phyloP scores from a whole-genome alignment of 2,797 vertebrate species.

The Babyrousa celebensis region DNA sequence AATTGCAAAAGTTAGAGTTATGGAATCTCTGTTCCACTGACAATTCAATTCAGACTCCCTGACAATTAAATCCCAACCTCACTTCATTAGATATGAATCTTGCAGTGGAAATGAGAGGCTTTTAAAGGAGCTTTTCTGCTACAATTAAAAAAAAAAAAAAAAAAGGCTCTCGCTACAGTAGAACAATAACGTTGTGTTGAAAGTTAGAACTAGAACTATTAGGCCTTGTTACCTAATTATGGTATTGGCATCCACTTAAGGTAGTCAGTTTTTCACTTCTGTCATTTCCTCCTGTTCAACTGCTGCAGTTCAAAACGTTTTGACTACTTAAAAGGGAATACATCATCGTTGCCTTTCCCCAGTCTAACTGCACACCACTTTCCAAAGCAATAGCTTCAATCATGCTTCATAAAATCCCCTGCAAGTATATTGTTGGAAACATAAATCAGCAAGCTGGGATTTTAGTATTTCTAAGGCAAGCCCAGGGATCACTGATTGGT shows the following conservation, averaged over 20 bases:
- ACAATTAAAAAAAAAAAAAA: conserved; percentile 30
- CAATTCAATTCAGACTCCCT: conserved; percentile 65
- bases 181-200: conserved; percentile 77
- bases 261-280: conserved; percentile 74
- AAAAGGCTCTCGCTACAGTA: conserved; percentile 64
- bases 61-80: conserved; percentile 74
- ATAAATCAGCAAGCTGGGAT: conserved; percentile 79
- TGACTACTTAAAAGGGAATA: conserved; percentile 87
- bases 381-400: conserved; percentile 86
- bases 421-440: conserved; percentile 83
- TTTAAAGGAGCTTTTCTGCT: conserved; percentile 65
- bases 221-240: conserved; percentile 87
- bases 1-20: conserved; percentile 47
- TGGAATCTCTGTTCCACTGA: not conserved
- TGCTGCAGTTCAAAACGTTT: conserved; percentile 85
- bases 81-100: conserved; percentile 65
- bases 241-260: conserved; percentile 84
- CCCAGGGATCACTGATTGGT: conserved; percentile 61
- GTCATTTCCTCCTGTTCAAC: conserved; percentile 80
- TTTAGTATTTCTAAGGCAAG: conserved; percentile 82
- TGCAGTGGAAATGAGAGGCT: conserved; percentile 72
- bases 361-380: conserved; percentile 83
- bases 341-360: conserved; percentile 80
- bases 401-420: conserved; percentile 87
- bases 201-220: conserved; percentile 83